Base-by-base conservation (phyloP, 2,113 vertebrate species). In the Malurus alboscapulatus region DNA sequence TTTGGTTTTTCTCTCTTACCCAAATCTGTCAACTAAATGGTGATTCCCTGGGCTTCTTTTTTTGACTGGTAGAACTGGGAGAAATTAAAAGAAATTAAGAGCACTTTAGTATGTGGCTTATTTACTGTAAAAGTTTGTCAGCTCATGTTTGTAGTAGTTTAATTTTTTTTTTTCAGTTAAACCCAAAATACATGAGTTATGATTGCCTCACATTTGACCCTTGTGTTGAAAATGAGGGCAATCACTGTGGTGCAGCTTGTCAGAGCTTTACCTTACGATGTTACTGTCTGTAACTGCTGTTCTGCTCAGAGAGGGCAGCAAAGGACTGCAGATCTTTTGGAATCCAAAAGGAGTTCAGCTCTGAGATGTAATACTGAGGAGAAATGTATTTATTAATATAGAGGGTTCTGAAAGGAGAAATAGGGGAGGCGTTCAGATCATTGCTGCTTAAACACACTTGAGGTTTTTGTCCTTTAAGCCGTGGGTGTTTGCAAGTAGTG, bases 221-320 rank as follows among this genome's bases (percentile, higher is more conserved):
- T 78, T 5, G 1, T 20, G 6, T 12, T 62, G 77, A 29, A 76
- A 83, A 40, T 24, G 61, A 66, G 38, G 30, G 48, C 29, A 48
- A 3, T 32, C 58, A 8, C 36, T 34, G n/a, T 55, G 32, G 17
- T 57, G 12, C 47, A 63, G 18, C 21, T 78, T 57, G 20, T 38
- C 45, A 73, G 74, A 63, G 14, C 50, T 88, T 90, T 67, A 3
- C 10, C 24, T 63, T 20, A 4, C 4, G 20, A 9, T n/a, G 10
- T 22, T 84, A 38, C 24, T 58, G 1, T 69, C 54, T 63, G 34
- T 62, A 75, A 10, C 25, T 54, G 14, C 65, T 58, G 7, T 61
- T 69, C 54, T 82, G 54, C 74, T 95, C 53, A 85, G 84, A 94
- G 71, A 75, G 67, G 75, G 73, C 65, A 86, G 76, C 68, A 92